Evolutionary conservation across 2,888 invertebrate species (phyloP), one percentile per base, ranked within the genome.

Genomic region (Apantesis nais): DNA sequence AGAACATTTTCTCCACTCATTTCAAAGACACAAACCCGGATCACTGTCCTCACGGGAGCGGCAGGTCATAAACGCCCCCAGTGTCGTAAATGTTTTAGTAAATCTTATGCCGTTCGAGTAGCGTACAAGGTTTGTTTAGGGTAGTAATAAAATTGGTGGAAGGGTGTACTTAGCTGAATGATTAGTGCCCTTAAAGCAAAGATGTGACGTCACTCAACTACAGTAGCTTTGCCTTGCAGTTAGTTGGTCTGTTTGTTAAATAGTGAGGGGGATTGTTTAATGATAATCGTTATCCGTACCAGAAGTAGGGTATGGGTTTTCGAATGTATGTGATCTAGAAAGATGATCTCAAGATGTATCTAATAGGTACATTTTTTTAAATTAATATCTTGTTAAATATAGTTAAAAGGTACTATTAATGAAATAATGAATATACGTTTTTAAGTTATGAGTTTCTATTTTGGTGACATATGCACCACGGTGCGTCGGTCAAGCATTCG

Each of bases 61-160:
- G 68, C 77, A 37, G 39, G 25, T 70, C 55, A 74, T 80, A 80
- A 81, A 81, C 77, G 77, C 77, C 74, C 48, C 64, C 41, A 61
- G 65, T n/a, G 60, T 78, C 80, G 76, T 80, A 77, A 80, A 75
- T 70, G 72, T 72, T 66, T 79, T 67, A 44, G 75, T 81, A 79
- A 81, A 80, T 79, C 77, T 76, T 76, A 73, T 70, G 78, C 75
- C 77, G 69, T 79, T 75, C 67, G 65, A 73, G 52, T 52, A 65
- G 41, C 60, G 62, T 74, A 71, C 66, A 52, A 19, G 44, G 67
- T 74, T 81, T 75, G 74, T 78, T 79, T 81, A 76, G 71, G 74
- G 66, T 58, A 34, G 29, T 9, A 71, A 71, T 71, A 52, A 71
- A 71, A 60, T 64, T 64, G 65, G n/a, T 19, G 9, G 48, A 58